Evolutionary conservation across 37 sponge, comb jelly and placozoan genomes (phyloP).

Genomic region (Beroe forskalii): DNA sequence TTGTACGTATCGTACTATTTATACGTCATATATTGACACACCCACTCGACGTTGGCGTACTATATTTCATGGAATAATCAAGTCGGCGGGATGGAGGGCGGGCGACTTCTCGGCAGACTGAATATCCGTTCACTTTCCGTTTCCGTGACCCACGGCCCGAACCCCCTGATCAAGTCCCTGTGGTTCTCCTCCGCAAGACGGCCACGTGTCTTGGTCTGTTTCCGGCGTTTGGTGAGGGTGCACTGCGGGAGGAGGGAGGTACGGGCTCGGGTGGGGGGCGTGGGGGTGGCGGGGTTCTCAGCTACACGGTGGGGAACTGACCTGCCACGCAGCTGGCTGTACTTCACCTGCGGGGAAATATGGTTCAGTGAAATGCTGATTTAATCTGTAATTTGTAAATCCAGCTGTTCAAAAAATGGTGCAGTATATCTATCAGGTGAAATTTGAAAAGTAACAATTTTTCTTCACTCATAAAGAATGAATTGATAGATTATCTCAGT

Average conservation of each 20-base stretch:
- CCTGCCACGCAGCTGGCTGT: not conserved
- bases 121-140: not conserved
- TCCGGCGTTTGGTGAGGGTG: not conserved
- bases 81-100: not conserved
- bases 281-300: not conserved
- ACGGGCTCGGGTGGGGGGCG: not conserved
- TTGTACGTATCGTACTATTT: too few relatives aligned
- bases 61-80: too few relatives aligned
- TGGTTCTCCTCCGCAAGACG: not conserved
- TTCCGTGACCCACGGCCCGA: constrained; percentile 47
- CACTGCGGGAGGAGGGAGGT: not conserved
- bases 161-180: not conserved
- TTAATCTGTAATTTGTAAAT: too few relatives aligned
- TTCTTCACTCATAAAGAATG: too few relatives aligned
- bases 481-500: too few relatives aligned
- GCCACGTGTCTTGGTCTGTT: not conserved
- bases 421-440: too few relatives aligned
- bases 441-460: too few relatives aligned
- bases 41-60: too few relatives aligned
- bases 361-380: too few relatives aligned
- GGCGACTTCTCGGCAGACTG: not conserved
- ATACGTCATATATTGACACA: too few relatives aligned
- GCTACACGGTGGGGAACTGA: not conserved
- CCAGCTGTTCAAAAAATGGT: too few relatives aligned
- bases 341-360: not conserved